phyloP scores from a whole-genome alignment of 2,888 invertebrate genomes.

The Dryococelus australis region DNA sequence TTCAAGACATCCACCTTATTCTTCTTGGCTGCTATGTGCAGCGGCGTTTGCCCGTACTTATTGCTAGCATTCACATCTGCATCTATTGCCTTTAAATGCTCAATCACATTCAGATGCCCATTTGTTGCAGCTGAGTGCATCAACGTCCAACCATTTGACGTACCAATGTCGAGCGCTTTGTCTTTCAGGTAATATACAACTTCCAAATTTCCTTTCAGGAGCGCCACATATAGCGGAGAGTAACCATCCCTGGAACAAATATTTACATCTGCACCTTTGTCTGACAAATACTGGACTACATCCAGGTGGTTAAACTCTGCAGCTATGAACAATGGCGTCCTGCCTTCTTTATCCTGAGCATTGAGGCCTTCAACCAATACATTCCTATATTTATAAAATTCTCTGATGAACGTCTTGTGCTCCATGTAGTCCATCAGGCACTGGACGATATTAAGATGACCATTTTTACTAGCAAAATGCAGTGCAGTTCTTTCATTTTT shows the following conservation, averaged over 20 bases:
- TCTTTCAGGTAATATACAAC: neutral
- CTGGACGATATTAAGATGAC: slow-evolving; percentile 22
- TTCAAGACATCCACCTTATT: slow-evolving; percentile 22
- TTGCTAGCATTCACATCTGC: slow-evolving; percentile 25
- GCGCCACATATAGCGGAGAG: neutral
- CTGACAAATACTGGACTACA: slow-evolving; percentile 25
- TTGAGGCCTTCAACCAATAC: neutral
- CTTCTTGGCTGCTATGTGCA: slow-evolving; percentile 29
- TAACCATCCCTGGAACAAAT: slow-evolving; percentile 23
- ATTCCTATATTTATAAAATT: neutral
- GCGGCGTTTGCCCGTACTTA: slow-evolving; percentile 28
- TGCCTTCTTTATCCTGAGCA: slow-evolving; percentile 21
- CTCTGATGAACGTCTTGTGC: neutral
- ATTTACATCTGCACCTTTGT: neutral
- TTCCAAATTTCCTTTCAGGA: slow-evolving; percentile 6
- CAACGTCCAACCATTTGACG: slow-evolving; percentile 25
- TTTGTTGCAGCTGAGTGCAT: slow-evolving; percentile 22
- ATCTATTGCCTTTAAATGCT: slow-evolving; percentile 17
- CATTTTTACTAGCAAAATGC: slow-evolving; percentile 26
- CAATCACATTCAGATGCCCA: slow-evolving; percentile 29
- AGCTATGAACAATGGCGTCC: slow-evolving; percentile 23
- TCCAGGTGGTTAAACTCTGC: slow-evolving; percentile 24
- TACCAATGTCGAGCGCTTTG: slow-evolving; percentile 6
- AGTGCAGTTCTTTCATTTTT: slow-evolving; percentile 21
- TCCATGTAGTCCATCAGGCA: slow-evolving; percentile 5